A percentile compares a stretch with the other conserved stretches of the same genome.
These are phyloP conservation scores for Zygothrica quintamaculata DNA, from an alignment of 2,888 invertebrate species.

Conservation along the genomic window DNA sequence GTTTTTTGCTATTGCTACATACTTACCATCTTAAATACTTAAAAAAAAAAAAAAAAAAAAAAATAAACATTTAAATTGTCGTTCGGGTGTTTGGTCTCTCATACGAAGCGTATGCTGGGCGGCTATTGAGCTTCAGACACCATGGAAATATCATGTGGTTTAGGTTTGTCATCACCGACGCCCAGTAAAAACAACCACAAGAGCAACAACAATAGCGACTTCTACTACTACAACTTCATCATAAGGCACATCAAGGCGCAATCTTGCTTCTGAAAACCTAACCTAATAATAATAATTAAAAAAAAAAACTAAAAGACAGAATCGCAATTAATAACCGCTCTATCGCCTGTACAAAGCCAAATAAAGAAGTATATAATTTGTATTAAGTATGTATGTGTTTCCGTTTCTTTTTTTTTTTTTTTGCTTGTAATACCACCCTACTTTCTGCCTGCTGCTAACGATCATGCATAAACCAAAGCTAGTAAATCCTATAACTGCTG, in stretches of 20 bases:
- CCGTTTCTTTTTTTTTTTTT: constrained; percentile 51
- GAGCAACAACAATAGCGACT: constrained; percentile 24
- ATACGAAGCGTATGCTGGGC: constrained; percentile 52
- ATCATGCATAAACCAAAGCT: constrained; percentile 79
- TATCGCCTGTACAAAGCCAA: constrained; percentile 37
- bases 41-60: constrained; percentile 25
- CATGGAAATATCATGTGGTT: constrained; percentile 67
- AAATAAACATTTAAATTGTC: constrained; percentile 44
- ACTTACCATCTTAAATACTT: constrained; percentile 39
- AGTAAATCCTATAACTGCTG: constrained; percentile 75
- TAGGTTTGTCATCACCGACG: constrained; percentile 43
- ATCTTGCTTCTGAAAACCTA: constrained; percentile 62
- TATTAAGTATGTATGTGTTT: constrained; percentile 51
- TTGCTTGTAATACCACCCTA: constrained; percentile 49
- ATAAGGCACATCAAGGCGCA: constrained; percentile 34
- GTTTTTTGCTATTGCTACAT: constrained; percentile 50
- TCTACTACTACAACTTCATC: constrained; percentile 18
- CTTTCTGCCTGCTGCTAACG: constrained; percentile 60
- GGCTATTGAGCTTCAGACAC: constrained; percentile 55
- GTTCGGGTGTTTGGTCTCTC: constrained; percentile 30
- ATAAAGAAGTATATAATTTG: constrained; percentile 47
- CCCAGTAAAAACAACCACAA: constrained; percentile 23
- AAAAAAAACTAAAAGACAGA: constrained; percentile 9
- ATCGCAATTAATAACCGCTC: constrained; percentile 50
- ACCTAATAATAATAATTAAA: constrained; percentile 33